Evolutionary conservation across 2,113 vertebrate species (phyloP).

Genomic region (Caranx ignobilis): DNA sequence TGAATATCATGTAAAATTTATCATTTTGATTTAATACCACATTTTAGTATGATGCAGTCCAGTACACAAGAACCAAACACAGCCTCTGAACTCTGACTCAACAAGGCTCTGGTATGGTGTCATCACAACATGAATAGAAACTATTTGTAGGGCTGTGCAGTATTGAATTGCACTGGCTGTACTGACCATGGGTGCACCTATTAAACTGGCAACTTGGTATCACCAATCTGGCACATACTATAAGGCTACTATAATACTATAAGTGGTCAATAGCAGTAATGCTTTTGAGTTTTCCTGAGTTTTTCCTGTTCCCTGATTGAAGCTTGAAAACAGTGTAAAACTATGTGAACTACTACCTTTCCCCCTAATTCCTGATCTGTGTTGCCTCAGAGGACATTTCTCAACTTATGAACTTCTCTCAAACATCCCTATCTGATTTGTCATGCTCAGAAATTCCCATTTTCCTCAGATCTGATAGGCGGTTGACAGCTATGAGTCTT

Average conservation of each 20-base stretch:
- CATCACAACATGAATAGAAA: slow-evolving; percentile 11
- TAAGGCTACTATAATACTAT: background rate
- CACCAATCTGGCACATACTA: slow-evolving; percentile 6
- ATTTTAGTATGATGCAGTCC: background rate
- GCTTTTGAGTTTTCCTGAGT: background rate
- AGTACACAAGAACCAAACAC: background rate
- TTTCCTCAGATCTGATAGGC: slow-evolving; percentile 59
- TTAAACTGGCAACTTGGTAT: background rate
- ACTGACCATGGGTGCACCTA: background rate
- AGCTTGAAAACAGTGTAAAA: slow-evolving; percentile 24
- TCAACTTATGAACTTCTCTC: slow-evolving; percentile 44
- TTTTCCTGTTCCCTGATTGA: slow-evolving; percentile 7
- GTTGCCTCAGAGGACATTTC: slow-evolving; percentile 30
- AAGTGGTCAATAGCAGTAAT: background rate
- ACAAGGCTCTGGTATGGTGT: background rate
- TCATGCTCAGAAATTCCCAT: slow-evolving; percentile 57
- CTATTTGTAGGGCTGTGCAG: background rate
- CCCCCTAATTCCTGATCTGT: background rate
- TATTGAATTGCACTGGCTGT: slow-evolving; percentile 3
- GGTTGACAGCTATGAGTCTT: slow-evolving; percentile 55
- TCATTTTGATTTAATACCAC: slow-evolving; percentile 6
- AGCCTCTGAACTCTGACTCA: slow-evolving; percentile 3
- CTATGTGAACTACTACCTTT: background rate
- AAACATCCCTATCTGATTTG: slow-evolving; percentile 57
- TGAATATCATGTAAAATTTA: background rate